phyloP scores from a whole-genome alignment of 30 jellyfish, hydroid and myxozoan species.

The Sanderia malayensis region DNA sequence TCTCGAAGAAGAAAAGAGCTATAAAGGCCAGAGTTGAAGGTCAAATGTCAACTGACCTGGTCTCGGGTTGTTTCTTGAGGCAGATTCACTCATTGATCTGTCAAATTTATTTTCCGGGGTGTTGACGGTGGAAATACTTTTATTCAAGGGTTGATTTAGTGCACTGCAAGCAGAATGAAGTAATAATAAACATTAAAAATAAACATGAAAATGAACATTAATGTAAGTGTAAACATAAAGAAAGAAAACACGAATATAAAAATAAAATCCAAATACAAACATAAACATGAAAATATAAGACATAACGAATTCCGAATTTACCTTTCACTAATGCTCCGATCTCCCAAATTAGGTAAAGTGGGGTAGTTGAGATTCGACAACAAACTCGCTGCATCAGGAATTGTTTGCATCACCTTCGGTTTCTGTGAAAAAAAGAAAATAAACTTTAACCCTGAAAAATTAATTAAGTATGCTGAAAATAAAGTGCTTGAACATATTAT shows the following conservation, averaged over 20 bases:
- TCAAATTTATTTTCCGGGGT: neutral
- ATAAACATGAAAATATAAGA: too few relatives aligned
- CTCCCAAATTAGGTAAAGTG: slow-evolving; percentile 11
- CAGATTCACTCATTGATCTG: neutral
- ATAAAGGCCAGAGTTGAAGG: too few relatives aligned
- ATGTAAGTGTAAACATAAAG: too few relatives aligned
- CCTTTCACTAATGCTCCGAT: slow-evolving; percentile 18
- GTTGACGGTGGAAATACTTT: too few relatives aligned
- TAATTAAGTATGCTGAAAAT: too few relatives aligned
- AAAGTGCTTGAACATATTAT: too few relatives aligned
- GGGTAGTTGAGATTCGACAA: slow-evolving; percentile 42
- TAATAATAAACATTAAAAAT: neutral
- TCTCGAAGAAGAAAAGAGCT: too few relatives aligned
- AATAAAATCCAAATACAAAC: too few relatives aligned
- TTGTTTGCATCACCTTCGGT: neutral
- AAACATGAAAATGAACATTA: too few relatives aligned
- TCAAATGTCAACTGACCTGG: slow-evolving; percentile 3
- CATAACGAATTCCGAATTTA: too few relatives aligned
- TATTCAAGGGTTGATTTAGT: neutral
- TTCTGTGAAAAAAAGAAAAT: slow-evolving; percentile 8
- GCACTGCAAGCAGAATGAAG: neutral
- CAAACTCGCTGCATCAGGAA: slow-evolving; percentile 38
- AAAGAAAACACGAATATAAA: too few relatives aligned
- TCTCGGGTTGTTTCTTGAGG: neutral
- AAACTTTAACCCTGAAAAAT: neutral